Evolutionary conservation across 1,140 invertebrate species (phyloP), one percentile per base, ranked within the genome.

Genomic region (Neodiprion fabricii): DNA sequence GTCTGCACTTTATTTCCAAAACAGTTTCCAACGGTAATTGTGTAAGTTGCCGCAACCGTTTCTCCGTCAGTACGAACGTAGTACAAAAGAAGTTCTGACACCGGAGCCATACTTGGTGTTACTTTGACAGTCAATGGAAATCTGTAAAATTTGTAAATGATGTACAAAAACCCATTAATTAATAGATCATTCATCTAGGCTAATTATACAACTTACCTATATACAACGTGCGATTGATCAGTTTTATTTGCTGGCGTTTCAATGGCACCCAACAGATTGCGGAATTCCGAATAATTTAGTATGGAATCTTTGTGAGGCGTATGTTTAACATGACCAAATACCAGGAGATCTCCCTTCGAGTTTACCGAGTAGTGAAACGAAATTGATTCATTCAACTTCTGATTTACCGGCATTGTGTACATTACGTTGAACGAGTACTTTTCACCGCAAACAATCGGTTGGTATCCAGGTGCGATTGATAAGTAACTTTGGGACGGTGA

Each of bases 31-130:
- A 91, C 85, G 28, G 87, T 80, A 65, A 91, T 86, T 1, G 88
- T 87, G 48, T 89, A 87, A 1, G 83, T 87, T 48, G 91, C 86
- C 1, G 91, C 89, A 0, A 96, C 92, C 0, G 92, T 91, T 82
- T 96, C 95, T 0, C 93, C 92, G 53, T 93, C 91, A 11, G 91
- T 87, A 9, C 93, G 92, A 11, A 95, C 91, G 85, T 95, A 95
- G 81, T 95, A 96, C 5, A 95, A 91, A 1, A 96, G 85, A 0
- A 96, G 87, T 79, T 93, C 92, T 67, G 92, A 93, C 0, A 93
- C 87, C 0, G 93, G 93, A 1, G 93, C 93, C 93, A 94, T 94
- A 70, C 91, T 91, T n/a, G 93, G 89, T 72, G 91, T 90, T 72
- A 93, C 90, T 76, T 85, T 88, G 1, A 86, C 87, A 53, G 83